A percentile compares a stretch with the other conserved stretches of the same genome.
phyloP scores from a whole-genome alignment of 2,888 invertebrate species.

The Drosophila prolongata region DNA sequence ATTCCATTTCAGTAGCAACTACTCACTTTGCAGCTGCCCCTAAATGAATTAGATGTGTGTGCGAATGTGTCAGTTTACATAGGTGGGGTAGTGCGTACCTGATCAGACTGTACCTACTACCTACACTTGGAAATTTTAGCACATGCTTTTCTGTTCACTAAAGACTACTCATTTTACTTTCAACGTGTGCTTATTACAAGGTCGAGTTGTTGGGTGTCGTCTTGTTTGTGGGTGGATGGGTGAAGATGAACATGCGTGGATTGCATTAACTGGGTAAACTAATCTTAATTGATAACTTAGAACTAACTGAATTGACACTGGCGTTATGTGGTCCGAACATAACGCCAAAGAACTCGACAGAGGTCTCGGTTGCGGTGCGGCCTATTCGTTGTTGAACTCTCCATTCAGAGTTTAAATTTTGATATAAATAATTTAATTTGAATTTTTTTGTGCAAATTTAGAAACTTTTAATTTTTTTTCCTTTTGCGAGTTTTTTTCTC shows the following conservation, averaged over 20 bases:
- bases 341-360: constrained; percentile 32
- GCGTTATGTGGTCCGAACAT: constrained; percentile 31
- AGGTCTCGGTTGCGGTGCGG: constrained; percentile 3
- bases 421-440: constrained; percentile 7
- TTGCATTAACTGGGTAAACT: constrained; percentile 54
- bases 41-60: constrained; percentile 2
- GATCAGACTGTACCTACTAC: not conserved
- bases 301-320: constrained; percentile 39
- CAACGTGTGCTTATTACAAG: constrained; percentile 7
- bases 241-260: constrained; percentile 60
- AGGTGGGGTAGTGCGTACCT: not conserved
- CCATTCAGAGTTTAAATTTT: constrained; percentile 11
- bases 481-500: not conserved
- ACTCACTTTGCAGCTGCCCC: constrained; percentile 7
- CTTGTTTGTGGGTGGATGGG: constrained; percentile 4
- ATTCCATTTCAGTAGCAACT: constrained; percentile 18
- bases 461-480: constrained; percentile 19
- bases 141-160: constrained; percentile 11
- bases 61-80: not conserved
- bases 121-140: constrained; percentile 29
- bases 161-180: constrained; percentile 25
- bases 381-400: too few relatives aligned
- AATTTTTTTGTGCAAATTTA: constrained; percentile 5
- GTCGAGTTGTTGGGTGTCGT: not conserved
- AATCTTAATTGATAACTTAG: constrained; percentile 53